Base-by-base conservation (phyloP, 1,140 invertebrate species). In the Octopus sinensis region DNA sequence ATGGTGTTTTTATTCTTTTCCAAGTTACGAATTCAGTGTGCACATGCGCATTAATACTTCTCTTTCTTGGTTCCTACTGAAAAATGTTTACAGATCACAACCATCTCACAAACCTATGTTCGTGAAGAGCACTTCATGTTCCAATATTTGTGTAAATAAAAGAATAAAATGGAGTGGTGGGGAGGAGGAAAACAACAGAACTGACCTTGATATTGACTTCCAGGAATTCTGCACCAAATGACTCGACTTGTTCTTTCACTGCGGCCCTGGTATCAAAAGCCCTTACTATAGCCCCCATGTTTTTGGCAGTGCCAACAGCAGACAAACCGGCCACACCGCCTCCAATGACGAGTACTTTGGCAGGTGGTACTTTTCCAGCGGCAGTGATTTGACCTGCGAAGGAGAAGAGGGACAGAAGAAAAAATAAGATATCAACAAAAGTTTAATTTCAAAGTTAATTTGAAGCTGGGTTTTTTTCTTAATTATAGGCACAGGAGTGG, bases 211-310 rank as follows among this genome's bases (percentile, higher is more conserved):
- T 91, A 84, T 93, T 92, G 84, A 96, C 92, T 86, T 95, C 94
- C 62, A 96, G 92, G 90, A 96, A 96, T 91, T 96, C 94, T 5
- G 95, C 96, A 52, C 96, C 96, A 83, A 97, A 93, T 43, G 95
- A 95, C 90, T 97, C 95, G n/a, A 97, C 95, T 92, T 97, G 96
- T 89, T 97, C 96, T 87, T 95, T 95, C 4, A 96, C 96, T 51
- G 95, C 95, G 4, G 95, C 93, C 76, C 96, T 90, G 0, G 96
- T 96, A 89, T 97, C 96, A 91, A 97, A 97, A 78, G 94, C 95
- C 77, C 96, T 90, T 0, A 97, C 96, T 80, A 96, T 94, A 71
- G 96, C 96, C 53, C 96, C 96, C 95, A 97, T 96, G 88, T 94
- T 95, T 86, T 94, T 94, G 3, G 96, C 96, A 82, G 96, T 95